phyloP scores from a whole-genome alignment of 2,797 vertebrate species.

The Macrochelys suwanniensis region DNA sequence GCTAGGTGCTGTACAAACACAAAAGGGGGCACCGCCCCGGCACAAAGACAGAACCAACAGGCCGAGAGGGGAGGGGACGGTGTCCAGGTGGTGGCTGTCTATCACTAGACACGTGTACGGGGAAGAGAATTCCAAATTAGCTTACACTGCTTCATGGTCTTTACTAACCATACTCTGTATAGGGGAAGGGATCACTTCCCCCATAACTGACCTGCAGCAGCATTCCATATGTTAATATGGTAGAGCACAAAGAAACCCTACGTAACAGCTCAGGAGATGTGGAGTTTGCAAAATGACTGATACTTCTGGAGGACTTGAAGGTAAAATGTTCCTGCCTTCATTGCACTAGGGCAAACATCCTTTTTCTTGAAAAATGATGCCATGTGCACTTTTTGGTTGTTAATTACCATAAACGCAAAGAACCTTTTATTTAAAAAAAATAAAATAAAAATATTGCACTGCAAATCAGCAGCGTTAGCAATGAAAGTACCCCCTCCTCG shows the following conservation, averaged over 20 bases:
- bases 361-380: background rate
- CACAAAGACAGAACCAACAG: background rate
- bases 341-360: background rate
- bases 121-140: accelerated
- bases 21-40: background rate
- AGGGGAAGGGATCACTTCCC: accelerated
- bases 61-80: background rate
- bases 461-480: background rate
- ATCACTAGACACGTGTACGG: background rate
- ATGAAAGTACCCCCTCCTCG: background rate
- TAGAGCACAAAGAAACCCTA: background rate
- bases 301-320: accelerated
- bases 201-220: accelerated
- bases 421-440: background rate
- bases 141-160: background rate
- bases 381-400: background rate
- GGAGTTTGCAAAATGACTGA: background rate
- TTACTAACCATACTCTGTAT: accelerated
- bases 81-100: background rate
- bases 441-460: background rate
- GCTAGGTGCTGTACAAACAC: accelerated
- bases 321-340: background rate
- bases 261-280: background rate
- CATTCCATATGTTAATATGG: accelerated
- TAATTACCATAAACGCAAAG: background rate